Conservation (phyloP, 1,140 invertebrate species). For the Meteorus sp. region DNA sequence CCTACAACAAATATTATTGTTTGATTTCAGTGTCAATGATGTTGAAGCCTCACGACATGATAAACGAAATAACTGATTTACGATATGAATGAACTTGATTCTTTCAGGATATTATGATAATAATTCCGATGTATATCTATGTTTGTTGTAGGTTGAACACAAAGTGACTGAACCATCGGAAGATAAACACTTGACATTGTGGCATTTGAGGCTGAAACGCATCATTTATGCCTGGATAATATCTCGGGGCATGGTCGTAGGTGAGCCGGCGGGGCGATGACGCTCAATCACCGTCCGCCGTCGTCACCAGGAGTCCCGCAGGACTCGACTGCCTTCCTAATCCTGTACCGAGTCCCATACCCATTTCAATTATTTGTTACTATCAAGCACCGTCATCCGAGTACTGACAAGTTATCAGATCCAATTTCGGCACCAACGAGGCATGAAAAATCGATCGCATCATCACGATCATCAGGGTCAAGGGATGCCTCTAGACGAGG, state of each 20-base stretch:
- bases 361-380: conserved; percentile 19
- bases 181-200: not conserved
- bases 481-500: conserved; percentile 50
- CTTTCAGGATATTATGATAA: no score
- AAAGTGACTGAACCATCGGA: no score
- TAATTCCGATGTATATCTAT: no score
- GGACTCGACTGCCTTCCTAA: conserved; percentile 41
- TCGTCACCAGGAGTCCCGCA: conserved; percentile 46
- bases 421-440: conserved; percentile 28
- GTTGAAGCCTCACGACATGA: no score
- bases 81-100: no score
- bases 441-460: conserved; percentile 48
- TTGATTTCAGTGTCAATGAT: no score
- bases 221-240: conserved; percentile 17
- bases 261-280: conserved; percentile 53
- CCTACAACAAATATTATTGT: no score
- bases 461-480: conserved; percentile 48
- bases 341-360: conserved; percentile 27
- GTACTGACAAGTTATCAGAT: conserved; percentile 23
- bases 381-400: conserved; percentile 9
- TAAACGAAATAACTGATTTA: no score
- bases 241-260: conserved; percentile 46
- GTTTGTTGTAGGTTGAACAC: no score
- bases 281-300: conserved; percentile 46
- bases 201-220: conserved; percentile 17